These are phyloP conservation scores for Mycetomoellerius zeteki DNA, from an alignment of 1,140 invertebrate species.

Conservation along the genomic window DNA sequence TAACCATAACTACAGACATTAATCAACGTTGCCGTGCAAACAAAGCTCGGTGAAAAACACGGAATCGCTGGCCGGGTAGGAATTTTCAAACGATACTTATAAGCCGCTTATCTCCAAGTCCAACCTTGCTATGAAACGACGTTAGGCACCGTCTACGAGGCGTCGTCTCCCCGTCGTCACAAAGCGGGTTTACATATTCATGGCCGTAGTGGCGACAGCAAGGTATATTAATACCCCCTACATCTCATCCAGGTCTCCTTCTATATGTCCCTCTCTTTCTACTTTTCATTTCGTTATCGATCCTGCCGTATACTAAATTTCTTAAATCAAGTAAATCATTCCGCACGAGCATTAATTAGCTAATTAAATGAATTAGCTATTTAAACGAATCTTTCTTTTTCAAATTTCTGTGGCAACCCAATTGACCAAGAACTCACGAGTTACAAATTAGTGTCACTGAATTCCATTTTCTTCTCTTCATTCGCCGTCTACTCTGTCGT, in stretches of 20 bases:
- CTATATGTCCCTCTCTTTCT: slow-evolving; percentile 10
- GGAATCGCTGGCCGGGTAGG: slow-evolving; percentile 50
- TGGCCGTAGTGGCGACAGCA: slow-evolving; percentile 61
- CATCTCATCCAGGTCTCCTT: not conserved
- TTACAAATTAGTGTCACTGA: slow-evolving; percentile 6
- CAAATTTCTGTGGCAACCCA: not conserved
- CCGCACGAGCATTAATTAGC: slow-evolving; percentile 8
- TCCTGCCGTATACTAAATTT: not conserved
- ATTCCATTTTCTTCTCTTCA: slow-evolving; percentile 21
- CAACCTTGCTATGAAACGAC: slow-evolving; percentile 69
- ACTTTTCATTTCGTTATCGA: slow-evolving; percentile 17
- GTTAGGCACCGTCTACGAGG: slow-evolving; percentile 69
- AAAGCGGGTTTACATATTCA: slow-evolving; percentile 80
- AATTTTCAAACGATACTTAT: slow-evolving; percentile 69
- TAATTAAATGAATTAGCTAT: slow-evolving; percentile 17
- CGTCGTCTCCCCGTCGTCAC: slow-evolving; percentile 72
- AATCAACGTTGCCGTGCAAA: slow-evolving; percentile 60
- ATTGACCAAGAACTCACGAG: not conserved
- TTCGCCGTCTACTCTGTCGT: not conserved
- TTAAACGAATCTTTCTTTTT: not conserved
- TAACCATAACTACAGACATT: slow-evolving; percentile 55
- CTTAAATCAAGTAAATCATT: not conserved
- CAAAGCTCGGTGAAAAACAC: slow-evolving; percentile 55
- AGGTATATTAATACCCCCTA: slow-evolving; percentile 75
- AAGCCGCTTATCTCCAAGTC: slow-evolving; percentile 72